Base-by-base conservation (phyloP, 2,888 invertebrate species). In the Noctua comes region DNA sequence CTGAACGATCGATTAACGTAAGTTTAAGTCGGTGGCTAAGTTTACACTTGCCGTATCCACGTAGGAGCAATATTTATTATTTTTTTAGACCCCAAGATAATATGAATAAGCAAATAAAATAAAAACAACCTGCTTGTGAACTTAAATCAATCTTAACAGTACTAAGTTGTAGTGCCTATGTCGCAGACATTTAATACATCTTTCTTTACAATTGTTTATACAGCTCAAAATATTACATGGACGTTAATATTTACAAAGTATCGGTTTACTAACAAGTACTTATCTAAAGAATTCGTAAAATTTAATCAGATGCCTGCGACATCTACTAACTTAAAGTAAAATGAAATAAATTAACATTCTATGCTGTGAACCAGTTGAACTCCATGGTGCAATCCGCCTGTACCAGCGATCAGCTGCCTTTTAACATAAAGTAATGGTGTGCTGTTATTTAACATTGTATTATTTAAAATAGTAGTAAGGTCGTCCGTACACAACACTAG, bases 361-460 rank as follows among this genome's bases (percentile, higher is more conserved):
- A 7, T 24, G 59, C 48, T 46, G n/a, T 62, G 48, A 46, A 36
- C 51, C 31, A 73, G 64, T 70, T 57, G 11, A 75, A 73, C n/a
- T 31, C 18, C 73, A 87, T 79, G 75, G 82, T 88, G 88, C 73
- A 85, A 79, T 76, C 87, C 80, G 76, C 82, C 84, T 66, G 11
- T 31, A 68, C 31, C 79, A 86, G 87, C 88, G 18, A 64, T 64
- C 27, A 88, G 88, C 88, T 88, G 88, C 88, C 87, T 46, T 81
- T 80, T 80, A 77, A 72, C 54, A 80, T 65, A 79, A 80, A 57
- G 21, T 77, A 78, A 68, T 76, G 59, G 59, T 76, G 78, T 48
- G 48, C 70, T 51, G 76, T 51, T 51, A 4, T 54, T 21, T 59
- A 76, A 82, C 76, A 77, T 65, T 69, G 21, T 27, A 57, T 82